Evolutionary conservation across 2,888 invertebrate genomes (phyloP), one percentile per base, ranked within the genome.

Genomic region (Hypomecis atomaria): DNA sequence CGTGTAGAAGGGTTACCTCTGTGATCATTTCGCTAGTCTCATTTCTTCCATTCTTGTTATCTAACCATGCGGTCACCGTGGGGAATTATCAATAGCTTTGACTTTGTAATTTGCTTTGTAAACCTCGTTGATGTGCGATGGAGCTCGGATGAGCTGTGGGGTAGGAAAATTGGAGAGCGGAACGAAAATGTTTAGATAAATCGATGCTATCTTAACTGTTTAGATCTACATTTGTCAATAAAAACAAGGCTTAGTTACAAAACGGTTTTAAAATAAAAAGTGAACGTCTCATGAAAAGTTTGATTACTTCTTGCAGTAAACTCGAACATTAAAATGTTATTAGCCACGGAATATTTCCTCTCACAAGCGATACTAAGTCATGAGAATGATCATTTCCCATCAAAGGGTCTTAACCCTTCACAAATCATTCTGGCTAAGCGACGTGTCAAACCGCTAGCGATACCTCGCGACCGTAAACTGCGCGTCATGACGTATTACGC

Each of bases 401-500:
- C 71, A 72, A 72, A 76, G 79, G 79, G 80, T 80, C 74, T 82
- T 81, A 81, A 79, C 83, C 83, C 80, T 79, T 74, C 81, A 88
- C 90, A 90, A 90, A 89, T 90, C 88, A 89, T 83, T 72, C 75
- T 63, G 82, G 84, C 85, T 89, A 85, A 90, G 88, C 86, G 88
- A 86, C 79, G 81, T 84, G 88, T 84, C 88, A 82, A 81, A 82
- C 82, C 81, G 87, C 85, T 77, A 88, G 87, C 87, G 89, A 90
- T 89, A 88, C 88, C 83, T 81, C 73, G 84, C 83, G 84, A 82
- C 84, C 83, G 81, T 90, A 90, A 90, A 90, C 83, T 81, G 82
- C 77, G 71, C 77, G 71, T 77, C 79, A 79, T 89, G 89, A 90
- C 88, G 84, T 87, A 91, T 87, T 85, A 88, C 79, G 83, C 82